Evolutionary conservation across 2,888 invertebrate genomes (phyloP), one percentile per base, ranked within the genome.

Genomic region (Apamea sordens): DNA sequence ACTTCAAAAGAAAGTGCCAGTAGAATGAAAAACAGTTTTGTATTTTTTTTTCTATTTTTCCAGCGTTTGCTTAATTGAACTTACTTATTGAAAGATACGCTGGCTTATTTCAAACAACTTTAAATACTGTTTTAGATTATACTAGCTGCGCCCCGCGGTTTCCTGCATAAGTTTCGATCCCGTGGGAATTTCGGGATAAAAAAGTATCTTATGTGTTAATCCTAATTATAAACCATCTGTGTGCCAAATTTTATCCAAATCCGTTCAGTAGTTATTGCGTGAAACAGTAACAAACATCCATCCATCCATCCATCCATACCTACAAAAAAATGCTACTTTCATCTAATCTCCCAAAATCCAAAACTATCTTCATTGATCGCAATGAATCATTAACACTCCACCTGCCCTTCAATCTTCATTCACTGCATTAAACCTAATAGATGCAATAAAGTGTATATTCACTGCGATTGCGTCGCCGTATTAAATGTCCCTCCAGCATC

Each of bases 401-500:
- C 21, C 53, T 68, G 21, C 24, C 64, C 21, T 64, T 81, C 32
- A 70, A 72, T 79, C 69, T 76, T 61, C 70, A 79, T 79, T 79
- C 68, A 63, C 44, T 77, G 77, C 76, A 69, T 85, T 82, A 85
- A 70, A 53, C 67, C 63, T 73, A 82, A 87, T 87, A 75, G 86
- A 82, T 79, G 86, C 86, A 82, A 86, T 88, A 86, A 82, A 82
- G 68, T 79, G 88, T 82, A 78, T 76, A 68, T 24, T 36, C 28
- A 72, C 74, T 28, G 41, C 73, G 61, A 88, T 86, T 79, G 83
- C 75, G 70, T 63, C 76, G 64, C 71, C 65, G 28, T 82, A 85
- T 71, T 86, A 88, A 82, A 79, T 64, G 77, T 71, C 63, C 64
- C 41, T 36, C 56, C 67, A 64, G 72, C 70, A 69, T 78, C 76